phyloP scores from a whole-genome alignment of 1,140 invertebrate species.

The Polypedilum vanderplanki region DNA sequence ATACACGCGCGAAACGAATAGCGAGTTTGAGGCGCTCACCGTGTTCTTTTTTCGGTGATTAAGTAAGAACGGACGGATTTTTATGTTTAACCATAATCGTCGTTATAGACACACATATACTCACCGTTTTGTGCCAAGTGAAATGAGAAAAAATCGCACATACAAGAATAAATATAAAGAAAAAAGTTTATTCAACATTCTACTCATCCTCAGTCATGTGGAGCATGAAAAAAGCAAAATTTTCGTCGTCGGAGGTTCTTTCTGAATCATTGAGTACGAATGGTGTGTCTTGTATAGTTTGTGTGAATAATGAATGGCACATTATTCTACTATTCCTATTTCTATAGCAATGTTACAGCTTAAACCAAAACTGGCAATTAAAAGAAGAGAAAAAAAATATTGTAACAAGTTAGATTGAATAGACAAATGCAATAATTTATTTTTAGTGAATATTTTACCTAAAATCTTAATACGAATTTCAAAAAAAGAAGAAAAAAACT shows the following conservation, averaged over 20 bases:
- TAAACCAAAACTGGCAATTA: too few relatives aligned
- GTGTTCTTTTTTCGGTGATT: neutral
- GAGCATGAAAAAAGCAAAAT: too few relatives aligned
- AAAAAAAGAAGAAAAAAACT: too few relatives aligned
- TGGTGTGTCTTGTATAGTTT: neutral
- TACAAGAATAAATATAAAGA: neutral
- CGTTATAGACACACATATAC: neutral
- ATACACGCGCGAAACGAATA: neutral
- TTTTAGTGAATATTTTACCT: too few relatives aligned
- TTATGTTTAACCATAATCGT: slow-evolving; percentile 7
- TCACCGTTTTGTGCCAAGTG: neutral
- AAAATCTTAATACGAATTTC: too few relatives aligned
- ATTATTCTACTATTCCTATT: too few relatives aligned
- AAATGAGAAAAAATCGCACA: neutral
- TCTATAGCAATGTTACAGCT: too few relatives aligned
- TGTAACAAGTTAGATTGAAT: too few relatives aligned
- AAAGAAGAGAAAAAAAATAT: too few relatives aligned
- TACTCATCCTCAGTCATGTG: neutral
- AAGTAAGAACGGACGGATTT: slow-evolving; percentile 1
- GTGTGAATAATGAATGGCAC: neutral
- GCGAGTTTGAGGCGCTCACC: neutral
- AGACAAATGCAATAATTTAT: too few relatives aligned
- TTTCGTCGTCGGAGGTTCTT: neutral
- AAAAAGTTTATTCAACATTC: neutral
- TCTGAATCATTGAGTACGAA: neutral